Evolutionary conservation across 64 coral and sea anemone genomes (phyloP).

Genomic region (Actinia tenebrosa): DNA sequence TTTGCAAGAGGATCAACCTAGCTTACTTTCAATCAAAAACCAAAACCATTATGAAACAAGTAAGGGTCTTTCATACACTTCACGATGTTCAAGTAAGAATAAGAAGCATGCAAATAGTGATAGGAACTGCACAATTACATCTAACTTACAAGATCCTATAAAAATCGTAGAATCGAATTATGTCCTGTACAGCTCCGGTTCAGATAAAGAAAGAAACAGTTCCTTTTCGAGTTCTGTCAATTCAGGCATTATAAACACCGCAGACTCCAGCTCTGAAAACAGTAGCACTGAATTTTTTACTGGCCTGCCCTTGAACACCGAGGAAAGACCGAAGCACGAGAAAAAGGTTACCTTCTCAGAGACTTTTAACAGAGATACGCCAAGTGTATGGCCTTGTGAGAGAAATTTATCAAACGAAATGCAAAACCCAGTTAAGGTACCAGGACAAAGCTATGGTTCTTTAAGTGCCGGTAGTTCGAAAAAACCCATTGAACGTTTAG

Average conservation of each 20-base stretch:
- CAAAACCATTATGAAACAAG: background rate
- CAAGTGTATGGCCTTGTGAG: background rate
- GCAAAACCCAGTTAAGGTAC: background rate
- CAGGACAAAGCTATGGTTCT: background rate
- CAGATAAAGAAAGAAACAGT: constrained; percentile 8
- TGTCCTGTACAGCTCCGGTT: background rate
- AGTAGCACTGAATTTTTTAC: background rate
- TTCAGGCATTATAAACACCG: background rate
- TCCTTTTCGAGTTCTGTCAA: background rate
- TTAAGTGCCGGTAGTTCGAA: background rate
- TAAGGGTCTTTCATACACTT: background rate
- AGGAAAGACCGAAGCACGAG: background rate
- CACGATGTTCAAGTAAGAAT: background rate
- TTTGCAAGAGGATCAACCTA: background rate
- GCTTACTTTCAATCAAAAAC: background rate
- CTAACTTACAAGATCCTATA: background rate
- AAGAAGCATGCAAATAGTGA: background rate
- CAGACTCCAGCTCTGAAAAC: constrained; percentile 15
- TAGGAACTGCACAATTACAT: background rate
- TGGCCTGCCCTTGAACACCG: background rate
- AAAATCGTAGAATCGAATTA: background rate
- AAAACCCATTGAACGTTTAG: background rate
- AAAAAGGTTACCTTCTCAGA: constrained; percentile 9
- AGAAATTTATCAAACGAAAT: background rate
- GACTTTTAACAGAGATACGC: background rate